Conservation (phyloP, 1,140 invertebrate species). For the Caenorhabditis elegans region DNA sequence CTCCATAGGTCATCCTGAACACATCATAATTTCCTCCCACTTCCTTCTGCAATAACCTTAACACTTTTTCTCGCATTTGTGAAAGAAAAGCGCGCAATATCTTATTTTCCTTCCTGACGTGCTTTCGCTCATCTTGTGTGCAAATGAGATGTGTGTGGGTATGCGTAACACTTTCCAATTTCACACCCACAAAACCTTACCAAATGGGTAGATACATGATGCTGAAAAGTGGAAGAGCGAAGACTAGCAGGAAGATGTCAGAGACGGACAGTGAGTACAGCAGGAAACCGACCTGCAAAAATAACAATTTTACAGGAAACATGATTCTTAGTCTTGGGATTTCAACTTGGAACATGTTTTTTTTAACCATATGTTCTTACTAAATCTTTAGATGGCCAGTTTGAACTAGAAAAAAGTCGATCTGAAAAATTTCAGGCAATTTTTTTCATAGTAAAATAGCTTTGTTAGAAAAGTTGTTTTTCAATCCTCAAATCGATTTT, state of each 20-base stretch:
- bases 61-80: not conserved
- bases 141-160: not conserved
- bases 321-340: too few relatives aligned
- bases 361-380: too few relatives aligned
- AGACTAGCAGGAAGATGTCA: conserved; percentile 9
- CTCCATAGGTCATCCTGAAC: not conserved
- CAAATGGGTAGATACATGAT: conserved; percentile 25
- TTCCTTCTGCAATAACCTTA: too few relatives aligned
- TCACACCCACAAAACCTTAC: not conserved
- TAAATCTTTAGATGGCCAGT: too few relatives aligned
- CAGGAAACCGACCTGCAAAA: not conserved
- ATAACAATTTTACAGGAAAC: too few relatives aligned
- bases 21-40: conserved; percentile 11
- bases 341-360: too few relatives aligned
- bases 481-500: too few relatives aligned
- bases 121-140: conserved; percentile 21
- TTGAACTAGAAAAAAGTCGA: too few relatives aligned
- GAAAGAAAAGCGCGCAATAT: too few relatives aligned
- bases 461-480: too few relatives aligned
- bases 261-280: not conserved
- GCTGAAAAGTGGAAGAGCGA: conserved; percentile 14
- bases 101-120: not conserved
- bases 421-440: too few relatives aligned
- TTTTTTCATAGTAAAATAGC: too few relatives aligned
- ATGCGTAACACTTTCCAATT: not conserved